Base-by-base conservation (phyloP, 2,113 vertebrate species). In the Mirza zaza region DNA sequence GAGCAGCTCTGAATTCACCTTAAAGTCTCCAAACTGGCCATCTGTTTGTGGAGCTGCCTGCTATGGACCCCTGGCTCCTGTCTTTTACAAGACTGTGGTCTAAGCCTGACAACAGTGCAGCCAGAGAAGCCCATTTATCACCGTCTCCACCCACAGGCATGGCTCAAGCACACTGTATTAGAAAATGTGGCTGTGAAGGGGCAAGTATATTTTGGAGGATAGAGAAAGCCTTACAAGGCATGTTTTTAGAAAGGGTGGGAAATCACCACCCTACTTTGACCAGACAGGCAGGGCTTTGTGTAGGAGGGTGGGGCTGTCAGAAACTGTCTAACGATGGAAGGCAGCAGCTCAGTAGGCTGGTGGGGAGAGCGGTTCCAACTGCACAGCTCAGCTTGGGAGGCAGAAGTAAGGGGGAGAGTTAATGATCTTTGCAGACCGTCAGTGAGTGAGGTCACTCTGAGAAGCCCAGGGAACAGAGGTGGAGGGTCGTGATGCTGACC, bases 271-370 rank as follows among this genome's bases (percentile, higher is more conserved):
- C 95, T 95, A 11, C 73, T 94, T 94, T 48, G 52, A 95, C 81
- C 79, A 96, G 94, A 98, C 97, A 98, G 94, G 45, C 91, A 77
- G 55, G 5, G 86, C 97, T 97, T 98, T 98, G 97, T 97, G 96
- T 79, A 59, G 95, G 75, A 93, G 95, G 97, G 97, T 75, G 93
- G 82, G 63, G 95, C 82, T 32, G 50, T 68, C 73, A 94, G 96
- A 91, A 87, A 71, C 93, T 21, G 63, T 45, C 68, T 75, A 92
- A 71, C 45, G 92, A 88, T 55, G 87, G 94, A 67, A 79, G 55
- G 94, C 88, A 81, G 73, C 65, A 77, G 89, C 82, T 67, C 73
- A 48, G 59, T 50, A 25, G 75, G 84, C 96, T 82, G 73, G 57
- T 88, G 82, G 86, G 83, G 67, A 87, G 93, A 83, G 90, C 71